phyloP scores from a whole-genome alignment of 2,113 vertebrate genomes.

The Silurus glanis region DNA sequence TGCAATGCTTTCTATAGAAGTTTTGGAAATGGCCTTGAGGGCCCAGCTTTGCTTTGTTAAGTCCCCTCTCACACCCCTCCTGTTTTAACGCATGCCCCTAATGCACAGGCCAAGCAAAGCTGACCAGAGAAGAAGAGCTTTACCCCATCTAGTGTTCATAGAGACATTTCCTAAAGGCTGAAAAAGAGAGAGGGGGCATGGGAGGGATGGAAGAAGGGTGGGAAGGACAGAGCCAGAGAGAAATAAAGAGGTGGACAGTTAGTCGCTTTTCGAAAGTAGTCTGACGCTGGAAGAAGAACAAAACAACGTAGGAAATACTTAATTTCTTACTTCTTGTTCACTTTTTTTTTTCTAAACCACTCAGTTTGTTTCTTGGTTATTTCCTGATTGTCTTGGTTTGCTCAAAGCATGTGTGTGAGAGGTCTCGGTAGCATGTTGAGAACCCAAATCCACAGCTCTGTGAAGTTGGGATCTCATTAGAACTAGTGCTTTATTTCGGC shows the following conservation, averaged over 20 bases:
- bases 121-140: constrained; percentile 80
- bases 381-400: constrained; percentile 49
- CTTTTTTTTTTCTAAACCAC: constrained; percentile 58
- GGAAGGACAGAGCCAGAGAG: constrained; percentile 62
- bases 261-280: constrained; percentile 68
- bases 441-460: constrained; percentile 28
- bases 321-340: constrained; percentile 53
- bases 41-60: constrained; percentile 61
- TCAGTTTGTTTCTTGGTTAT: constrained; percentile 58
- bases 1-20: constrained; percentile 91
- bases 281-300: constrained; percentile 66
- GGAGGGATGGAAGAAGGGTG: constrained; percentile 42
- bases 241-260: constrained; percentile 56
- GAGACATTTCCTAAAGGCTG: constrained; percentile 72
- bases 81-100: constrained; percentile 84
- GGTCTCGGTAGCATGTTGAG: constrained; percentile 42
- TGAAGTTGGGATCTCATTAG: constrained; percentile 42
- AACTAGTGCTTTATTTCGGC: constrained; percentile 40
- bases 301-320: constrained; percentile 74
- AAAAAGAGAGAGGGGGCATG: constrained; percentile 63
- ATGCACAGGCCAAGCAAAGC: constrained; percentile 81
- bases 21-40: constrained; percentile 89
- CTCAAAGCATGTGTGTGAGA: constrained; percentile 16
- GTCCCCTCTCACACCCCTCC: constrained; percentile 66
- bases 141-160: constrained; percentile 95